Percentiles rank a stretch among this genome's conserved stretches.
These are phyloP conservation scores for Tetrax tetrax DNA, from an alignment of 2,113 vertebrate genomes.

Conservation along the genomic window DNA sequence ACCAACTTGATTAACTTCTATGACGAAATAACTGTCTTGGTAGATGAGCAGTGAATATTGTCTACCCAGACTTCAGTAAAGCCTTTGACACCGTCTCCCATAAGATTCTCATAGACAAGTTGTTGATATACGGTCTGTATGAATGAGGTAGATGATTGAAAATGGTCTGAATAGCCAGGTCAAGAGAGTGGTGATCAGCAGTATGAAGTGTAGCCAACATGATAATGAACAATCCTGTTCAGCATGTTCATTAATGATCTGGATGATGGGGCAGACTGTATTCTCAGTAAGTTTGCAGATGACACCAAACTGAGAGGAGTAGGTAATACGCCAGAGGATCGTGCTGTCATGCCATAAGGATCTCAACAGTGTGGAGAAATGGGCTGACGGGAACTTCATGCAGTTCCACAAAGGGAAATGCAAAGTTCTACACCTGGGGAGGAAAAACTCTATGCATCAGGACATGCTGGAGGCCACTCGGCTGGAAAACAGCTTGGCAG, in stretches of 20 bases:
- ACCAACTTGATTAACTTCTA: neutral
- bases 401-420: no score
- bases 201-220: neutral
- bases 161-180: neutral
- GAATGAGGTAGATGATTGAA: neutral
- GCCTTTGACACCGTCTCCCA: neutral
- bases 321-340: neutral
- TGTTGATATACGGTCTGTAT: neutral
- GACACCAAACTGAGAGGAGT: neutral
- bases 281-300: neutral
- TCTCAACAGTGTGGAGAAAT: neutral
- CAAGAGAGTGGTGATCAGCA: neutral
- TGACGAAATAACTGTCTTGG: neutral
- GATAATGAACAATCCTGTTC: neutral
- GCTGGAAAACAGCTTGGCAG: neutral
- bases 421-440: no score
- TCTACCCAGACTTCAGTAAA: neutral
- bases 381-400: no score
- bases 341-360: neutral
- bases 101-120: neutral
- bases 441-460: no score
- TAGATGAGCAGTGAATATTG: no score
- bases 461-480: no score
- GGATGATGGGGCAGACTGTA: neutral
- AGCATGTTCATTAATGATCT: neutral